These are phyloP conservation scores for Brachionus koreanus DNA, from an alignment of 1,140 invertebrate genomes.

Conservation along the genomic window DNA sequence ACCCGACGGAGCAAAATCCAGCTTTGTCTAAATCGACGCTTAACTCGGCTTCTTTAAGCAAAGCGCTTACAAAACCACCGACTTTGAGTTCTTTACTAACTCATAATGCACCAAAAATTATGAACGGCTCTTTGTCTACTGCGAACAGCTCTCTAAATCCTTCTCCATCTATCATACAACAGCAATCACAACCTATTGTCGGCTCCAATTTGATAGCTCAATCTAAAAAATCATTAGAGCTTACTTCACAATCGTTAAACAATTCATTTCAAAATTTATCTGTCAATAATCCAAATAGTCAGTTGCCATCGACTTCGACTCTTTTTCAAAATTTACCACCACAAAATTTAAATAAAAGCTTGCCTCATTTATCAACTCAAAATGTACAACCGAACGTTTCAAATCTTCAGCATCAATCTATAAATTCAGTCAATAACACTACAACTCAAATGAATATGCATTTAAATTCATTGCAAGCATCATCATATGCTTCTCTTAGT, in stretches of 20 bases:
- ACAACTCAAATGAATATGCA: background rate
- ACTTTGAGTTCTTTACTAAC: background rate
- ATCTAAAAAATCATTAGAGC: slow-evolving; percentile 17
- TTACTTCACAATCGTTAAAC: background rate
- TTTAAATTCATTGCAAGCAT: background rate
- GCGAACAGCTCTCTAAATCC: background rate
- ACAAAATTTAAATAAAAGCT: background rate
- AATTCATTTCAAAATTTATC: slow-evolving; percentile 6
- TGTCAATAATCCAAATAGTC: background rate
- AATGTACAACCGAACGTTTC: background rate
- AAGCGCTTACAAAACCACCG: slow-evolving; percentile 27
- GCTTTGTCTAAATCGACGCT: background rate
- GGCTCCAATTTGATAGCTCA: slow-evolving; percentile 16
- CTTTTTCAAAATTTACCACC: slow-evolving; percentile 29
- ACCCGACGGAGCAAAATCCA: background rate
- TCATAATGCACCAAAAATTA: background rate
- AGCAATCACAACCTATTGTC: background rate
- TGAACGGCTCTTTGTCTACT: background rate
- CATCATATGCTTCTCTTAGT: background rate
- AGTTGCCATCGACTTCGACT: background rate
- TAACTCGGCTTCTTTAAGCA: slow-evolving; percentile 29
- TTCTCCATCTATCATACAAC: background rate
- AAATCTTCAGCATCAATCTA: background rate
- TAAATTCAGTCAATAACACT: background rate
- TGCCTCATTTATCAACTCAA: background rate